Conservation (phyloP, 2,888 invertebrate genomes). For the Tiliacea citrago region DNA sequence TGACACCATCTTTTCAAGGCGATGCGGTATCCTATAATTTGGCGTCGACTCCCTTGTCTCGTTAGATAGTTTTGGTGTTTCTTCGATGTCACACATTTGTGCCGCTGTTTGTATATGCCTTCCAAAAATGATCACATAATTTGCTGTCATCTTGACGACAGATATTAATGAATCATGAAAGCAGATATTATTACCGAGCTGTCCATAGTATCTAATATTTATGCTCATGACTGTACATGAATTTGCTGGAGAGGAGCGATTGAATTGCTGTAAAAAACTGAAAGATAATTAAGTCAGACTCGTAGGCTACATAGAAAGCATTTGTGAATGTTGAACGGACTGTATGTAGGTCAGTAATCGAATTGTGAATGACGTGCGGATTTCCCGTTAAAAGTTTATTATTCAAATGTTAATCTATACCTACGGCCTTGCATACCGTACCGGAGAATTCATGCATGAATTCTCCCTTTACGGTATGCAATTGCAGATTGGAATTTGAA, state of each 20-base stretch:
- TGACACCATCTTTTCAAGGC: background rate
- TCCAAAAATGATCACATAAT: background rate
- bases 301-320: background rate
- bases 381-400: conserved; percentile 1
- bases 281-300: conserved; percentile 8
- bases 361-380: conserved; percentile 10
- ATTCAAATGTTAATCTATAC: conserved; percentile 16
- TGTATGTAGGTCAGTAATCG: conserved; percentile 8
- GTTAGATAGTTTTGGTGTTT: background rate
- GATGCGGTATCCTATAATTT: background rate
- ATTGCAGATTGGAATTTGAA: conserved; percentile 5
- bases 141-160: background rate
- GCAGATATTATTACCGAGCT: background rate
- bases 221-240: background rate
- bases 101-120: background rate
- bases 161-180: background rate
- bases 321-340: conserved; percentile 3
- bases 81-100: background rate
- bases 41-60: background rate
- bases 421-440: no score
- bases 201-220: background rate
- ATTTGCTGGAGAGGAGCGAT: conserved; percentile 17
- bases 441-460: conserved; percentile 10
- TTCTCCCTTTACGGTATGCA: conserved; percentile 5
- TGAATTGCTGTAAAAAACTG: conserved; percentile 22